Conservation (phyloP, 1,140 invertebrate species). For the Neomicropteryx cornuta region DNA sequence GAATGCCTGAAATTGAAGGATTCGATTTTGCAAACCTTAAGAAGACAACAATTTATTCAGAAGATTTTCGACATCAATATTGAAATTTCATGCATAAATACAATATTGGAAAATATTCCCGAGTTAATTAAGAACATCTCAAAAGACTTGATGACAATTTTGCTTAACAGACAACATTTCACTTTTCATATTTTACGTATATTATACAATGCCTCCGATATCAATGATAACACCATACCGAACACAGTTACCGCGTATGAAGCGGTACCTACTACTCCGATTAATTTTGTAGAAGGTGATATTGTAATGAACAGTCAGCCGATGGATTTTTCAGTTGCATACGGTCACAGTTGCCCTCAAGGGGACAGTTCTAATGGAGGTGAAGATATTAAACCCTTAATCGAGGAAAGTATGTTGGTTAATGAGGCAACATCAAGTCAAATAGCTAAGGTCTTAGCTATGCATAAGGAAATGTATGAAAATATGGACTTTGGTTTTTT, state of each 20-base stretch:
- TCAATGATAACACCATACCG: conserved; percentile 28
- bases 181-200: background rate
- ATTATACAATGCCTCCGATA: conserved; percentile 17
- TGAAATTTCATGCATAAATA: too few species aligned
- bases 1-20: too few species aligned
- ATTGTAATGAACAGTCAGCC: conserved; percentile 16
- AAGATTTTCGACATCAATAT: too few species aligned
- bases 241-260: conserved; percentile 24
- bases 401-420: conserved; percentile 31
- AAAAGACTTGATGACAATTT: too few species aligned
- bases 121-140: too few species aligned
- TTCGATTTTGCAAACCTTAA: too few species aligned
- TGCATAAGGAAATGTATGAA: conserved; percentile 22
- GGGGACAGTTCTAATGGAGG: too few species aligned
- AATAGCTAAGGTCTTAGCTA: conserved; percentile 24
- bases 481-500: conserved; percentile 31
- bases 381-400: conserved; percentile 23
- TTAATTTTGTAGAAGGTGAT: conserved; percentile 29
- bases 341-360: conserved; percentile 18
- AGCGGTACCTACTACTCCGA: conserved; percentile 19
- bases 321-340: conserved; percentile 8
- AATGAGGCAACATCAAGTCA: conserved; percentile 22
- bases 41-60: too few species aligned
- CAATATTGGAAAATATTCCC: too few species aligned
- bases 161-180: too few species aligned